A percentile compares a stretch with the other conserved stretches of the same genome.
Evolutionary conservation across 2,113 vertebrate species (phyloP).

Genomic region (Holacanthus passer): DNA sequence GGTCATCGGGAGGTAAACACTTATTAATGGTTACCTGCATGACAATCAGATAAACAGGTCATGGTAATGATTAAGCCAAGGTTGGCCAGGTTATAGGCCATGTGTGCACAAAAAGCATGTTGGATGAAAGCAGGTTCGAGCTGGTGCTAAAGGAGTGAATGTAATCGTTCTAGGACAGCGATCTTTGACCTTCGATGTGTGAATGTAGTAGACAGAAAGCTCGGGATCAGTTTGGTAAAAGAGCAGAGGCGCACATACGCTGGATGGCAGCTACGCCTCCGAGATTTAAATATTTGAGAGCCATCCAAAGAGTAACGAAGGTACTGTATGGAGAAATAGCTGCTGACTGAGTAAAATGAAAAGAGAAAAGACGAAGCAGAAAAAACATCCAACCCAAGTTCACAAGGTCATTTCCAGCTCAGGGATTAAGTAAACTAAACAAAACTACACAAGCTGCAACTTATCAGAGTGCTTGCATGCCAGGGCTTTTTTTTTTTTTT

Average conservation of each 20-base stretch:
- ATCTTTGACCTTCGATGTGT: slow-evolving; percentile 83
- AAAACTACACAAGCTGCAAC: slow-evolving; percentile 86
- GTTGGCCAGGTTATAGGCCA: slow-evolving; percentile 83
- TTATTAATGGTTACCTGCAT: slow-evolving; percentile 99
- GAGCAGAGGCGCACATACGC: slow-evolving; percentile 16
- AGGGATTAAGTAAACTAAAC: slow-evolving; percentile 86
- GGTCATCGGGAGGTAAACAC: slow-evolving; percentile 98
- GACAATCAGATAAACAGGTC: slow-evolving; percentile 94
- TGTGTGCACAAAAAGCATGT: slow-evolving; percentile 83
- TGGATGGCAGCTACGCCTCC: slow-evolving; percentile 24
- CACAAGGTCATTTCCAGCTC: slow-evolving; percentile 86
- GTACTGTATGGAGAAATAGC: slow-evolving; percentile 62
- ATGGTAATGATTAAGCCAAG: slow-evolving; percentile 97
- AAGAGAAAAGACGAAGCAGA: slow-evolving; percentile 47
- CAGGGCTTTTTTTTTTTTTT: slow-evolving; percentile 74
- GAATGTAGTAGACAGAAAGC: slow-evolving; percentile 62
- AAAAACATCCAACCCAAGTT: slow-evolving; percentile 75
- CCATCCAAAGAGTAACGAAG: slow-evolving; percentile 65
- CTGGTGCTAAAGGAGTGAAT: slow-evolving; percentile 81
- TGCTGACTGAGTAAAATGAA: slow-evolving; percentile 68
- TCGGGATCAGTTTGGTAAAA: slow-evolving; percentile 19
- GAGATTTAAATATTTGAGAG: slow-evolving; percentile 73
- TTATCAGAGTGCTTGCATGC: slow-evolving; percentile 84
- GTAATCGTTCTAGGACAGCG: slow-evolving; percentile 84
- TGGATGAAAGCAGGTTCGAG: slow-evolving; percentile 81